phyloP scores from a whole-genome alignment of 2,113 vertebrate species.

The Meles meles region DNA sequence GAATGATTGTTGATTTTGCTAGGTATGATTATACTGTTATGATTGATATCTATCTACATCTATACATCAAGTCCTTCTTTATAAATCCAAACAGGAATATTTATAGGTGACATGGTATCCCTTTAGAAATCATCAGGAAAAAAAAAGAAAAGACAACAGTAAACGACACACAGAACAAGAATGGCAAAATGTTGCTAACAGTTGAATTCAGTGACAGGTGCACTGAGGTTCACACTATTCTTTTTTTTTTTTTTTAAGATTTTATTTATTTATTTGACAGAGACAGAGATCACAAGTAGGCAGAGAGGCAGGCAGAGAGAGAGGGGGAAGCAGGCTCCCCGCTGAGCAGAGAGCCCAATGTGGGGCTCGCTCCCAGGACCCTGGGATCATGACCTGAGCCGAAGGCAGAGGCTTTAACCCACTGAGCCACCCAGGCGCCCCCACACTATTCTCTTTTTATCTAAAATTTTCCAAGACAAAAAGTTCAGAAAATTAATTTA shows the following conservation, averaged over 20 bases:
- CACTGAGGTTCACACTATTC: background rate
- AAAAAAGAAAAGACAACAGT: background rate
- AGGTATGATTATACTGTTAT: background rate
- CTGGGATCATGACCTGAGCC: too few relatives aligned
- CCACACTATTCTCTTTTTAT: constrained; percentile 18
- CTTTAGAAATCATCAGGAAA: constrained; percentile 4
- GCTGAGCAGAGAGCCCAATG: too few relatives aligned
- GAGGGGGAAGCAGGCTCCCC: too few relatives aligned
- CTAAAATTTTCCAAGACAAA: constrained; percentile 44
- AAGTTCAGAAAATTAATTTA: background rate
- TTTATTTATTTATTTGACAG: too few relatives aligned
- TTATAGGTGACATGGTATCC: background rate
- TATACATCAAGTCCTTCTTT: background rate
- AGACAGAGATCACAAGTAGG: too few relatives aligned
- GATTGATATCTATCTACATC: background rate
- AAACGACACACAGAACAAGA: constrained; percentile 19
- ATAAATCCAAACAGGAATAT: constrained; percentile 21
- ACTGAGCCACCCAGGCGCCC: too few relatives aligned
- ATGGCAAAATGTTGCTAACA: constrained; percentile 23
- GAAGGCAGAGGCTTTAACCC: too few relatives aligned
- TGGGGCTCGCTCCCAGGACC: too few relatives aligned
- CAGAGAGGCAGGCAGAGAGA: too few relatives aligned
- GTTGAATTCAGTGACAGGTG: background rate
- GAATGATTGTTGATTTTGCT: constrained; percentile 32
- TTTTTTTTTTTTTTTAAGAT: too few relatives aligned